Conservation (phyloP, 1,140 invertebrate species). For the Conus ventricosus region DNA sequence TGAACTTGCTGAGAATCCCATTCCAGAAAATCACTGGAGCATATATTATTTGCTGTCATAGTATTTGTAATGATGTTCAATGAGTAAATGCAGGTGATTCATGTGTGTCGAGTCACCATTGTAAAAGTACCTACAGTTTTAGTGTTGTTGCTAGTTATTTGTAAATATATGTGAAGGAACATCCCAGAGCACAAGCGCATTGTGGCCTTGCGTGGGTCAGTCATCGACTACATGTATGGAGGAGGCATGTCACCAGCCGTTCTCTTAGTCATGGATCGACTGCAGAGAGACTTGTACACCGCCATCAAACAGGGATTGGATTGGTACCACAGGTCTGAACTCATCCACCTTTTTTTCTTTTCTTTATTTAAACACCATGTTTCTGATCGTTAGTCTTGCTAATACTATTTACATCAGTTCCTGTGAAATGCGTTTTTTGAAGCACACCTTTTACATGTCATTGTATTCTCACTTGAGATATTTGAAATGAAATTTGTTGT, state of each 20-base stretch:
- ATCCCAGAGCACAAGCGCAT: slow-evolving; percentile 90
- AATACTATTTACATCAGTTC: too few species aligned
- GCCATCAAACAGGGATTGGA: slow-evolving; percentile 84
- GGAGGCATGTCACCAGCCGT: slow-evolving; percentile 84
- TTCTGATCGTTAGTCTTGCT: background rate
- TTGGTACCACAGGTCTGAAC: slow-evolving; percentile 79
- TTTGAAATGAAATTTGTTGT: too few species aligned
- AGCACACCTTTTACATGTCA: too few species aligned
- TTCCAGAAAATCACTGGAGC: too few species aligned
- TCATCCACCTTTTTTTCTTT: background rate
- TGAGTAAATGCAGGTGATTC: too few species aligned
- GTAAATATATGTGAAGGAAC: slow-evolving; percentile 77
- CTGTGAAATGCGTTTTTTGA: background rate
- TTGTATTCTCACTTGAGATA: too few species aligned
- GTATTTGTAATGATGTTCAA: too few species aligned
- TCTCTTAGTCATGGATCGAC: slow-evolving; percentile 83
- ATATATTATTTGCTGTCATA: too few species aligned
- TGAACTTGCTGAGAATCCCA: too few species aligned
- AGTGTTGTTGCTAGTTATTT: too few species aligned
- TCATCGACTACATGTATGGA: slow-evolving; percentile 88
- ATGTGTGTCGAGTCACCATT: too few species aligned
- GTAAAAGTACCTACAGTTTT: too few species aligned
- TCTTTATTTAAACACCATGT: background rate
- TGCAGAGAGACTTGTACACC: slow-evolving; percentile 87
- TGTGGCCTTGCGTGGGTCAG: slow-evolving; percentile 86